Evolutionary conservation across 2,888 invertebrate species (phyloP).

Genomic region (Thelaira solivaga): DNA sequence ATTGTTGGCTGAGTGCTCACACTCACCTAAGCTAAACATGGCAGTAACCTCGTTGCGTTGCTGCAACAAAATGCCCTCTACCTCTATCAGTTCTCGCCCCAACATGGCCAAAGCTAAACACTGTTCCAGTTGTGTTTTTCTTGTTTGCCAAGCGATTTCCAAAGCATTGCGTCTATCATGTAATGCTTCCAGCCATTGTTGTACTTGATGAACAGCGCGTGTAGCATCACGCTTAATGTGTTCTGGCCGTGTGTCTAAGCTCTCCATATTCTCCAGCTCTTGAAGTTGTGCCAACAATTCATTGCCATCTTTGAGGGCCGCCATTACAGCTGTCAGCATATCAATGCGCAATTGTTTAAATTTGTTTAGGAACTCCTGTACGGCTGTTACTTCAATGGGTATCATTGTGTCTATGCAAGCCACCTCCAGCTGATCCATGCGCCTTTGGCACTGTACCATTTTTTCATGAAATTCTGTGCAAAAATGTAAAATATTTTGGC

Average conservation of each 20-base stretch:
- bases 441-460: constrained; percentile 83
- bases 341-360: constrained; percentile 85
- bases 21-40: constrained; percentile 81
- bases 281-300: constrained; percentile 84
- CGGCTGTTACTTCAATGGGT: constrained; percentile 85
- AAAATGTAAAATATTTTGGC: constrained; percentile 86
- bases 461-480: constrained; percentile 88
- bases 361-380: constrained; percentile 83
- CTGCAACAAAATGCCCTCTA: constrained; percentile 80
- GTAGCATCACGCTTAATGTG: constrained; percentile 79
- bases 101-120: constrained; percentile 85
- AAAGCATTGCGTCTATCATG: constrained; percentile 86
- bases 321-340: constrained; percentile 87
- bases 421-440: constrained; percentile 83
- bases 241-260: constrained; percentile 86
- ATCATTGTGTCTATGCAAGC: constrained; percentile 83
- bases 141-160: constrained; percentile 82
- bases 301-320: constrained; percentile 89
- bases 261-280: constrained; percentile 85
- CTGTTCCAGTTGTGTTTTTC: constrained; percentile 87
- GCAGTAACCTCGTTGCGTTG: constrained; percentile 79
- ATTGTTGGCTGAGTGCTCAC: constrained; percentile 82
- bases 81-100: constrained; percentile 83
- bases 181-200: constrained; percentile 85
- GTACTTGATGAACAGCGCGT: constrained; percentile 81